These are phyloP conservation scores for Gonatopus flavifemur DNA, from an alignment of 1,140 invertebrate genomes.

Conservation along the genomic window DNA sequence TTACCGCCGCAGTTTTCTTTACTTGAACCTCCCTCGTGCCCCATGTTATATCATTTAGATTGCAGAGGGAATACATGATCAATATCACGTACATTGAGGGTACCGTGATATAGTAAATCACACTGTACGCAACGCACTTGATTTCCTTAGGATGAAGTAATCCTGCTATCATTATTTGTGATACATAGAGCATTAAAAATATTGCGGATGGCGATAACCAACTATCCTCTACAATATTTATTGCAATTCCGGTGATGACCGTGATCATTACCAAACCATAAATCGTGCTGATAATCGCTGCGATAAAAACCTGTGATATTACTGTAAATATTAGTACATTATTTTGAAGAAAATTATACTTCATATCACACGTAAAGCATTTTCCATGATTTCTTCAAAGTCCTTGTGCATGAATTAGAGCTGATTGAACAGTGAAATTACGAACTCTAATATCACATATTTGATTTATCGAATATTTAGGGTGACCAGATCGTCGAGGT, in stretches of 20 bases:
- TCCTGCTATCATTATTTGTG: conserved; percentile 58
- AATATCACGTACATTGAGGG: conserved; percentile 71
- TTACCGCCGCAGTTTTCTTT: conserved; percentile 43
- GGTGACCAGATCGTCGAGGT: too few species aligned
- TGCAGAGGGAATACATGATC: conserved; percentile 68
- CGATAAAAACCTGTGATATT: conserved; percentile 57
- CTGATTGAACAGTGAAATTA: too few species aligned
- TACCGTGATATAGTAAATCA: conserved; percentile 68
- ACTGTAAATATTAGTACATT: background rate
- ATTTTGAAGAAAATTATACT: too few species aligned
- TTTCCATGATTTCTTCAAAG: background rate
- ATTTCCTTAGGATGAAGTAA: conserved; percentile 67
- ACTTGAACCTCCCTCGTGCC: conserved; percentile 64
- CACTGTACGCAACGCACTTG: conserved; percentile 59
- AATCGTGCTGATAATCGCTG: conserved; percentile 63
- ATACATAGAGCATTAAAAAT: conserved; percentile 57
- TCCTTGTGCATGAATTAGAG: background rate
- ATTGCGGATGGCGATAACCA: conserved; percentile 58
- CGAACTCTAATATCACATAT: too few species aligned
- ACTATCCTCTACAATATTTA: conserved; percentile 61
- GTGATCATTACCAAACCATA: conserved; percentile 73
- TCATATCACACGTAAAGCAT: too few species aligned
- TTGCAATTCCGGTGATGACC: conserved; percentile 65
- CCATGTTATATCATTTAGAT: conserved; percentile 69
- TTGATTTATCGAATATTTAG: too few species aligned